Conservation (phyloP, 2,888 invertebrate species). For the Fissipunctia ypsillon region DNA sequence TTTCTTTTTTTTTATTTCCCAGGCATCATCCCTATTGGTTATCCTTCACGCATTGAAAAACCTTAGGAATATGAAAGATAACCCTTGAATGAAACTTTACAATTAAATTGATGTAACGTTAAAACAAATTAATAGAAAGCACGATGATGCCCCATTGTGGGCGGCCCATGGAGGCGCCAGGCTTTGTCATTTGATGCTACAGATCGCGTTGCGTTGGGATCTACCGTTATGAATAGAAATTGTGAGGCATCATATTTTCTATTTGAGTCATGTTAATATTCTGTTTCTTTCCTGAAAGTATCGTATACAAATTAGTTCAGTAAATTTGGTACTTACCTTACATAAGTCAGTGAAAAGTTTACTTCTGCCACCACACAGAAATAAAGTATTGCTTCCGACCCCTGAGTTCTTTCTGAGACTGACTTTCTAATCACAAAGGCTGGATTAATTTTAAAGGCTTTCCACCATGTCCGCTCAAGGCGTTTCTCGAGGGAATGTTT, state of each 20-base stretch:
- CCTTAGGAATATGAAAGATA: background rate
- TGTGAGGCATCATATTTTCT: slow-evolving; percentile 50
- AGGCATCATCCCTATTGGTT: no score
- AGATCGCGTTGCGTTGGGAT: slow-evolving; percentile 74
- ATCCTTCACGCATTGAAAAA: background rate
- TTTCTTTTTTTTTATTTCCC: no score
- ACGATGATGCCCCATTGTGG: slow-evolving; percentile 65
- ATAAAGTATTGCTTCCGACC: background rate
- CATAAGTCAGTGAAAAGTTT: background rate
- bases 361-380: background rate
- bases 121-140: slow-evolving; percentile 35
- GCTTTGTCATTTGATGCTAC: slow-evolving; percentile 82
- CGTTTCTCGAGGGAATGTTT: slow-evolving; percentile 49
- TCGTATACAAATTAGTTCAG: background rate
- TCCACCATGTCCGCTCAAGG: slow-evolving; percentile 14
- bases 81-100: background rate
- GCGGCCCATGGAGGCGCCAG: slow-evolving; percentile 73
- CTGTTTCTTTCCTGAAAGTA: slow-evolving; percentile 13
- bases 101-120: background rate
- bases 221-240: slow-evolving; percentile 75
- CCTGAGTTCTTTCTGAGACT: slow-evolving; percentile 7
- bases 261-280: slow-evolving; percentile 37
- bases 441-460: slow-evolving; percentile 26
- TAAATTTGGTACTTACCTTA: background rate
- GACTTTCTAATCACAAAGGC: slow-evolving; percentile 37